Evolutionary conservation across 2,888 invertebrate species (phyloP).

Genomic region (Thumatha senex): DNA sequence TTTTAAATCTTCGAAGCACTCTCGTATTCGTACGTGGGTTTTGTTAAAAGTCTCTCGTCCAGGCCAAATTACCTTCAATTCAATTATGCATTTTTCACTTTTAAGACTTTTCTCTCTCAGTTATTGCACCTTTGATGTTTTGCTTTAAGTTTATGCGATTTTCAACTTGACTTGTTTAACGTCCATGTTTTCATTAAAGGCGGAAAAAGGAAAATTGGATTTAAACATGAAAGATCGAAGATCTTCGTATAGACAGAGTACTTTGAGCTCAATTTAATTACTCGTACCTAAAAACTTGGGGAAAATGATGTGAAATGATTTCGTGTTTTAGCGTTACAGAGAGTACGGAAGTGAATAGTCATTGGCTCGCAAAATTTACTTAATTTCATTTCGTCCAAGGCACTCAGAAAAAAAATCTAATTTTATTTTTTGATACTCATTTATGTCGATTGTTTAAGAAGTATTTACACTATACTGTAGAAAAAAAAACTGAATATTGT

Average conservation of each 20-base stretch:
- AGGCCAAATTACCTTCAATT: slow-evolving; percentile 29
- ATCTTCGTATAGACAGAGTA: slow-evolving; percentile 33
- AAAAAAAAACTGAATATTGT: no score
- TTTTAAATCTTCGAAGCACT: no score
- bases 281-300: slow-evolving; percentile 42
- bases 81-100: slow-evolving; percentile 36
- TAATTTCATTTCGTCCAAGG: no score
- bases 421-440: no score
- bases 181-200: slow-evolving; percentile 56
- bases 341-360: slow-evolving; percentile 14
- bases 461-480: no score
- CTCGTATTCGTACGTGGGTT: slow-evolving; percentile 5
- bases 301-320: slow-evolving; percentile 31
- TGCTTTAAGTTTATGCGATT: slow-evolving; percentile 56
- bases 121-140: slow-evolving; percentile 61
- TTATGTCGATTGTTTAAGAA: no score
- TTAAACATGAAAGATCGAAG: slow-evolving; percentile 62
- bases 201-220: slow-evolving; percentile 61
- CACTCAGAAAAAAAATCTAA: no score
- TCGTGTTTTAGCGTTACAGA: neutral
- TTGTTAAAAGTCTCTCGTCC: slow-evolving; percentile 22
- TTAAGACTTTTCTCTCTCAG: slow-evolving; percentile 27
- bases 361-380: slow-evolving; percentile 2
- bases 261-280: slow-evolving; percentile 60
- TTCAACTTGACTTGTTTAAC: slow-evolving; percentile 59